Percentiles rank a stretch among this genome's conserved stretches.
These are phyloP conservation scores for Furcula furcula DNA, from an alignment of 2,888 invertebrate species.

Conservation along the genomic window DNA sequence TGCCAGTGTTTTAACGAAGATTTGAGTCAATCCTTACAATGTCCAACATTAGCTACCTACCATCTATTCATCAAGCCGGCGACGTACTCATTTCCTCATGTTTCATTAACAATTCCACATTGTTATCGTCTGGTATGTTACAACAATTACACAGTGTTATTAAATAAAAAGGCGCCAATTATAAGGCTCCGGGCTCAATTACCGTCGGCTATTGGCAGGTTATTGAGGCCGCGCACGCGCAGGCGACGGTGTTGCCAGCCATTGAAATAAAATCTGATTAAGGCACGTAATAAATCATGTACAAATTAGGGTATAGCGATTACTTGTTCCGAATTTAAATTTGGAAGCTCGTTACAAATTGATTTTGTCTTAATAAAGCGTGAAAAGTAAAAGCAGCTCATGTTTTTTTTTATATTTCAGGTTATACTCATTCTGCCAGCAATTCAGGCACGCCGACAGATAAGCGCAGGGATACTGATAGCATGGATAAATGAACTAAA, in stretches of 20 bases:
- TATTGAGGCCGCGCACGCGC: conserved; percentile 40
- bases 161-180: conserved; percentile 65
- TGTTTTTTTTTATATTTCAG: too few species aligned
- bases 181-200: conserved; percentile 60
- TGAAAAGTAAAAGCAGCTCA: neutral
- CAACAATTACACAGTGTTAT: conserved; percentile 47
- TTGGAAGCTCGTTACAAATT: neutral
- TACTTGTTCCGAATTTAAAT: conserved; percentile 1
- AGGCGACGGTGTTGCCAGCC: conserved; percentile 26
- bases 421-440: too few species aligned
- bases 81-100: conserved; percentile 26
- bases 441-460: too few species aligned
- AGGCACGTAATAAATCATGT: conserved; percentile 1
- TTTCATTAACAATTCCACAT: conserved; percentile 21
- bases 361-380: neutral
- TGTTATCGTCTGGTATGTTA: conserved; percentile 28
- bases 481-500: too few species aligned
- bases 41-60: too few species aligned
- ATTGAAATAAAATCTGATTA: conserved; percentile 10
- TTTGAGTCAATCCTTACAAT: too few species aligned
- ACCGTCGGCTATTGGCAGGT: conserved; percentile 46
- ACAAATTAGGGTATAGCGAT: neutral
- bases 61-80: conserved; percentile 14
- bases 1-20: too few species aligned
- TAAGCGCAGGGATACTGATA: too few species aligned